phyloP scores from a whole-genome alignment of 2,888 invertebrate species.

The Netelia fuscicornis region DNA sequence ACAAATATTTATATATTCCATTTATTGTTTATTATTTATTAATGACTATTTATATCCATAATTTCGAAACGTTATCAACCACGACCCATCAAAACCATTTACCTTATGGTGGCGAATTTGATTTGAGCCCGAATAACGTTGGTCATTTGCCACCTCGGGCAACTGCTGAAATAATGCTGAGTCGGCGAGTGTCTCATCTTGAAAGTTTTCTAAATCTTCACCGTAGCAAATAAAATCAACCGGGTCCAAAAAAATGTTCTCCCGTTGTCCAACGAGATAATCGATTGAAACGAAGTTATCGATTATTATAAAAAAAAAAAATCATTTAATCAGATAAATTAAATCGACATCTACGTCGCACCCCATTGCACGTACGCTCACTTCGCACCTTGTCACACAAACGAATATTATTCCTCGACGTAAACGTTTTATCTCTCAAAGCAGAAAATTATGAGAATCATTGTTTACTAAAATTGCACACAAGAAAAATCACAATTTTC shows the following conservation, averaged over 20 bases:
- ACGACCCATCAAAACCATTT: constrained; percentile 61
- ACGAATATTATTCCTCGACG: background rate
- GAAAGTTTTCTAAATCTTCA: constrained; percentile 2
- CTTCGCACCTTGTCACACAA: background rate
- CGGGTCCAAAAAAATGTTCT: too few species aligned
- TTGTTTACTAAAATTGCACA: too few species aligned
- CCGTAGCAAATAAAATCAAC: background rate
- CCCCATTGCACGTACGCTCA: constrained; percentile 67
- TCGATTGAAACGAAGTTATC: background rate
- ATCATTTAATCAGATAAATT: constrained; percentile 25
- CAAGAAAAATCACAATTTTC: too few species aligned
- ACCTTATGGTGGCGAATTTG: constrained; percentile 81
- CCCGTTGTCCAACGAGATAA: background rate
- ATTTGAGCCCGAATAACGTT: constrained; percentile 81
- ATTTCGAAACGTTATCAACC: background rate
- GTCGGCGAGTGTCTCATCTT: constrained; percentile 76
- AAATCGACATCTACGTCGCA: constrained; percentile 71
- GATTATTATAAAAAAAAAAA: background rate
- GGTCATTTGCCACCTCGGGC: constrained; percentile 83
- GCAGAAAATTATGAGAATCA: too few species aligned
- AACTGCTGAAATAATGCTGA: constrained; percentile 79
- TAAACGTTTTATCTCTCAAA: constrained; percentile 30
- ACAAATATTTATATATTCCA: too few species aligned
- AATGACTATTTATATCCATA: too few species aligned
- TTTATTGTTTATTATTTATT: too few species aligned